These are phyloP conservation scores for Dichetophora obliterata DNA, from an alignment of 2,888 invertebrate species.

Conservation along the genomic window DNA sequence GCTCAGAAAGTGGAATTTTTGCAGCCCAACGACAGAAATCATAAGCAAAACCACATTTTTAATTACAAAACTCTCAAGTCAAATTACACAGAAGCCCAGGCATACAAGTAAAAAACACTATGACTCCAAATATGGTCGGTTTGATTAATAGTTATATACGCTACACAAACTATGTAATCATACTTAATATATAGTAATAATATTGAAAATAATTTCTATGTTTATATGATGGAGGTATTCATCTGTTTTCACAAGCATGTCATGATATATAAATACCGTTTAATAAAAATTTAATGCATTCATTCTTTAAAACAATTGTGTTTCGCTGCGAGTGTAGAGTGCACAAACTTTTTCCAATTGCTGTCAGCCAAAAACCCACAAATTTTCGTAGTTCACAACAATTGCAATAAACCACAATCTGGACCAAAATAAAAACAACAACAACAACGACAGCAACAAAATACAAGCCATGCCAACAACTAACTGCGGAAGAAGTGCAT, in stretches of 20 bases:
- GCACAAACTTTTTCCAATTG: slow-evolving; percentile 21
- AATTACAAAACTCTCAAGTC: slow-evolving; percentile 32
- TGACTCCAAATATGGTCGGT: too few species aligned
- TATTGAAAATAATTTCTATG: too few species aligned
- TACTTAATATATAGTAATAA: too few species aligned
- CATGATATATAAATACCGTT: too few species aligned
- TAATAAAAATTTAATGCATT: too few species aligned
- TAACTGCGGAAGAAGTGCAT: slow-evolving; percentile 14
- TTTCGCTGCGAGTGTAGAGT: too few species aligned
- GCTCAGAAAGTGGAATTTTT: background rate
- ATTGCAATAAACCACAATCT: slow-evolving; percentile 26
- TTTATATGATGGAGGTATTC: too few species aligned
- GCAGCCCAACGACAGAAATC: slow-evolving; percentile 23
- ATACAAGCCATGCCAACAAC: background rate
- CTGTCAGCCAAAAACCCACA: slow-evolving; percentile 18
- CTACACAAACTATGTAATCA: too few species aligned
- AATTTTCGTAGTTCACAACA: slow-evolving; percentile 29
- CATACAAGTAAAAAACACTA: background rate
- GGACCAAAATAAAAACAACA: slow-evolving; percentile 13
- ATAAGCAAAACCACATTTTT: slow-evolving; percentile 13
- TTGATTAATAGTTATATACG: too few species aligned
- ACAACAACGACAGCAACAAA: background rate
- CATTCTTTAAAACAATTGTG: too few species aligned
- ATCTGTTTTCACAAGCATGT: too few species aligned
- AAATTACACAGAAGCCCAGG: slow-evolving; percentile 9